Percentiles rank a stretch among this genome's conserved stretches.
Evolutionary conservation across 2,888 invertebrate species (phyloP).

Genomic region (Asteroscopus sphinx): DNA sequence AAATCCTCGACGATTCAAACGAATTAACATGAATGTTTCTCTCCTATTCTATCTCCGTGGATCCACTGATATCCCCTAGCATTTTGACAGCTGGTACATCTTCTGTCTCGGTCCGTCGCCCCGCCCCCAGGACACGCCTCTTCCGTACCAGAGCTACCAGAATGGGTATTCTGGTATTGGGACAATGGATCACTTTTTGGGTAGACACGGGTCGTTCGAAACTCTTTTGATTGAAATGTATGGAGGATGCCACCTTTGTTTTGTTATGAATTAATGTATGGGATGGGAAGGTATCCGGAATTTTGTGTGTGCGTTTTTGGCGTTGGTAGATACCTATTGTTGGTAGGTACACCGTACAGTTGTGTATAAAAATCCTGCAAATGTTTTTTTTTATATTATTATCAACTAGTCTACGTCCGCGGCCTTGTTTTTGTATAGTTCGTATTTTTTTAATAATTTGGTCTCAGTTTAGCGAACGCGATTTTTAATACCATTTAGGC

Average conservation of each 20-base stretch:
- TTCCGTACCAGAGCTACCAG: slow-evolving; percentile 63
- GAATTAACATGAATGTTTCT: slow-evolving; percentile 24
- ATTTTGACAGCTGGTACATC: slow-evolving; percentile 72
- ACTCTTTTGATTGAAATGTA: slow-evolving; percentile 32
- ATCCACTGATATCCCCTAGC: slow-evolving; percentile 40
- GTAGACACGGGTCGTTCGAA: slow-evolving; percentile 26
- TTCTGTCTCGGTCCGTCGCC: slow-evolving; percentile 67
- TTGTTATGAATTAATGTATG: slow-evolving; percentile 26
- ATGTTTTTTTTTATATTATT: no score
- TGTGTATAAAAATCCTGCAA: no score
- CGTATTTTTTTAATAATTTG: no score
- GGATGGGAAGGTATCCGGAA: slow-evolving; percentile 29
- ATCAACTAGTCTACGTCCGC: no score
- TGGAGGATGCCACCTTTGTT: slow-evolving; percentile 24
- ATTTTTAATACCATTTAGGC: no score
- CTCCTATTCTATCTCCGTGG: slow-evolving; percentile 51
- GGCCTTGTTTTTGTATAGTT: no score
- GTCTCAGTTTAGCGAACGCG: no score
- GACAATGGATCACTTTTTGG: slow-evolving; percentile 61
- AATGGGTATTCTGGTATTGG: slow-evolving; percentile 73
- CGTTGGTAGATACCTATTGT: no score
- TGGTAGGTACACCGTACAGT: no score
- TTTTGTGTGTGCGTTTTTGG: slow-evolving; percentile 8
- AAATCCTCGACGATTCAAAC: slow-evolving; percentile 13
- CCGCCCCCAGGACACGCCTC: slow-evolving; percentile 82